These are phyloP conservation scores for Vesta saturnalis DNA, from an alignment of 2,888 invertebrate species.

Conservation along the genomic window DNA sequence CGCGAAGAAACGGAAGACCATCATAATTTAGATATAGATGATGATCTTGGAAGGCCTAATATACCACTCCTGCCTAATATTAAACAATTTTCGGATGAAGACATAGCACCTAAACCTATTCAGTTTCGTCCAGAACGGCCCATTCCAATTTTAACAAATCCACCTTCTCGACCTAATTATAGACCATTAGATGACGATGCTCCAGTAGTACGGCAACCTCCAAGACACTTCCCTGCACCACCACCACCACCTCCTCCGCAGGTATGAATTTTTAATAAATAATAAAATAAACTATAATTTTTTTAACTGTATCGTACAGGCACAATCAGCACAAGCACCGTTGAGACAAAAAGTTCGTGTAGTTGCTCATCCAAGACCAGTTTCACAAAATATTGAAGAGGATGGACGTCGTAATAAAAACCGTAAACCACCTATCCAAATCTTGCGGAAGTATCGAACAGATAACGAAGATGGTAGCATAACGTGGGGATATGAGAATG, in stretches of 20 bases:
- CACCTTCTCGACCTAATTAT: slow-evolving; percentile 36
- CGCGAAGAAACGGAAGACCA: slow-evolving; percentile 64
- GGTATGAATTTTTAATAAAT: slow-evolving; percentile 7
- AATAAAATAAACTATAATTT: neutral
- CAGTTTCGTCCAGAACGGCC: slow-evolving; percentile 58
- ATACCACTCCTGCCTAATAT: slow-evolving; percentile 45
- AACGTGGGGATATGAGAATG: slow-evolving; percentile 89
- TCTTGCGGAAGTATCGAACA: slow-evolving; percentile 72
- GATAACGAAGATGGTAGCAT: slow-evolving; percentile 85
- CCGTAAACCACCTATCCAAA: slow-evolving; percentile 59
- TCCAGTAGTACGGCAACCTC: slow-evolving; percentile 2
- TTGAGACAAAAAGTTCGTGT: slow-evolving; percentile 63
- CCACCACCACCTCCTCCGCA: slow-evolving; percentile 27
- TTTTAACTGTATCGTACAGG: slow-evolving; percentile 15
- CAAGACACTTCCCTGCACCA: slow-evolving; percentile 30
- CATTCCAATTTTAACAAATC: slow-evolving; percentile 49
- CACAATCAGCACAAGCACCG: slow-evolving; percentile 63
- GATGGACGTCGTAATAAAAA: slow-evolving; percentile 60
- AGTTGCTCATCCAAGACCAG: slow-evolving; percentile 54
- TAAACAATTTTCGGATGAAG: slow-evolving; percentile 11
- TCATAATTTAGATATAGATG: slow-evolving; percentile 49
- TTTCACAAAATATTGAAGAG: slow-evolving; percentile 50
- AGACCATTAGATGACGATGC: slow-evolving; percentile 31
- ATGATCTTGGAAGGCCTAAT: slow-evolving; percentile 54
- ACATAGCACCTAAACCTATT: slow-evolving; percentile 42